Percentiles rank a stretch among this genome's conserved stretches.
Conservation (phyloP, 2,113 vertebrate species). For the Oreochromis tanganicae region DNA sequence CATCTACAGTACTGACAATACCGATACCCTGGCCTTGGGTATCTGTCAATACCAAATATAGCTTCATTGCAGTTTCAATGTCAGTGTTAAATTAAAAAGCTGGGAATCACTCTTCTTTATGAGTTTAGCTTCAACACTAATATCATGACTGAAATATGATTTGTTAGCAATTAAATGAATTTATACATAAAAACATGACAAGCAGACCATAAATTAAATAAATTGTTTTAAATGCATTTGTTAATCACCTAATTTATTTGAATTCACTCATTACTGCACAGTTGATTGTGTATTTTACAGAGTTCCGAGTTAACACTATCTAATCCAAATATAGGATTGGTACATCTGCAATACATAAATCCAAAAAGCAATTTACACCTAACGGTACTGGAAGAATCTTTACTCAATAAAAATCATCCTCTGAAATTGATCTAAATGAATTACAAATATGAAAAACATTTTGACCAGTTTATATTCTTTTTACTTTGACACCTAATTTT, state of each 20-base stretch:
- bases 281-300: background rate
- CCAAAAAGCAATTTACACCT: background rate
- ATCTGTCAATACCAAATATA: background rate
- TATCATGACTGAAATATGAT: background rate
- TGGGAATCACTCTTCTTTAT: background rate
- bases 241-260: background rate
- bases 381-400: background rate
- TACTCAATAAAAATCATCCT: background rate
- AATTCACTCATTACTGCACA: accelerated
- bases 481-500: background rate
- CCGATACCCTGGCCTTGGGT: background rate
- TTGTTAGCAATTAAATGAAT: background rate
- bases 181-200: background rate
- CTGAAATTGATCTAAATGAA: background rate
- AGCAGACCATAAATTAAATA: background rate
- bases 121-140: background rate
- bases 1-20: background rate
- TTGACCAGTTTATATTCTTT: background rate
- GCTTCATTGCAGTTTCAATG: background rate
- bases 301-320: background rate
- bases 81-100: background rate
- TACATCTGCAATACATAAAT: background rate
- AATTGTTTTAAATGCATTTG: background rate
- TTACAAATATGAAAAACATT: background rate
- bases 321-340: background rate